Conservation (phyloP, 2,113 vertebrate genomes). For the Eurypyga helias region DNA sequence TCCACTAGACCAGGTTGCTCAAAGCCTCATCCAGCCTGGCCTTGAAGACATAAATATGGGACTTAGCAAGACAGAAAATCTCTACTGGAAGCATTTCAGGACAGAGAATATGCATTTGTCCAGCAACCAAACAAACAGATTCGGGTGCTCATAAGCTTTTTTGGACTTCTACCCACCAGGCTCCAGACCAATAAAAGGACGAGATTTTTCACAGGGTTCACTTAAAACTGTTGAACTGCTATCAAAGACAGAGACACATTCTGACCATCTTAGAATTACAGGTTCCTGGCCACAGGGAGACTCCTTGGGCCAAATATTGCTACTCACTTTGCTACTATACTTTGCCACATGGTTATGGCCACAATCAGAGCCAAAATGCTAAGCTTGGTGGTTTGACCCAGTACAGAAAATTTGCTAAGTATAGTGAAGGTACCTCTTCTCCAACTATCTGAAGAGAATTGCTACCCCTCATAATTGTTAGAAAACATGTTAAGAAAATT, state of each 20-base stretch:
- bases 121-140: background rate
- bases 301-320: background rate
- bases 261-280: background rate
- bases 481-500: background rate
- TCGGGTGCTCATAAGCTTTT: background rate
- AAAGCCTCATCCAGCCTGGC: too few relatives aligned
- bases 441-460: background rate
- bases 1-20: too few relatives aligned
- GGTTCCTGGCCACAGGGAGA: background rate
- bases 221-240: background rate
- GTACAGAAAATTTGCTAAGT: background rate
- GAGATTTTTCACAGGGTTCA: background rate
- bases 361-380: background rate
- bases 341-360: background rate
- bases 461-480: background rate
- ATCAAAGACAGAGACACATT: background rate
- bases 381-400: fast-evolving
- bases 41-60: background rate
- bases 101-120: background rate
- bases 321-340: too few relatives aligned
- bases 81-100: background rate
- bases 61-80: background rate
- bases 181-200: background rate
- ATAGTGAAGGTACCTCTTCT: background rate
- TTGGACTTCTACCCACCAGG: background rate